phyloP scores from a whole-genome alignment of 2,888 invertebrate genomes.

The Eilema griseolum region DNA sequence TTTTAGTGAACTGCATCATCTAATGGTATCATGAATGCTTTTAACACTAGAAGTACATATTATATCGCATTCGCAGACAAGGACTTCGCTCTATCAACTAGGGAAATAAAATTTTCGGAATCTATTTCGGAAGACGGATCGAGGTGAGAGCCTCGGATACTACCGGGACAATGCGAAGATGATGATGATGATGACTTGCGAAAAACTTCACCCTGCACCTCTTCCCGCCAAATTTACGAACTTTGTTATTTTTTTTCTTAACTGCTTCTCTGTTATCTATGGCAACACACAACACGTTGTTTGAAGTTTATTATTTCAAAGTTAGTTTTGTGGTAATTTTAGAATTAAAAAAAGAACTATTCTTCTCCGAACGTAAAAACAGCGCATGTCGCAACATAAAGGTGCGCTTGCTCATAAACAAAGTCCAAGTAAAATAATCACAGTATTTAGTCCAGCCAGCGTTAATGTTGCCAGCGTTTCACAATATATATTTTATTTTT shows the following conservation, averaged over 20 bases:
- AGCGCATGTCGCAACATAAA: slow-evolving; percentile 56
- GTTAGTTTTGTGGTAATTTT: slow-evolving; percentile 3
- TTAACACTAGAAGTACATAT: too few species aligned
- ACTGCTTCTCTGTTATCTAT: neutral
- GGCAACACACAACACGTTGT: neutral
- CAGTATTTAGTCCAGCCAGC: slow-evolving; percentile 41
- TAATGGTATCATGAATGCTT: too few species aligned
- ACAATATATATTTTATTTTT: slow-evolving; percentile 67
- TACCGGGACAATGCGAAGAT: too few species aligned
- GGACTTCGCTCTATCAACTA: too few species aligned
- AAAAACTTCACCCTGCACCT: neutral
- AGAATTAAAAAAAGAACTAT: slow-evolving; percentile 13
- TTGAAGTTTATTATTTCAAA: neutral
- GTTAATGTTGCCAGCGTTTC: slow-evolving; percentile 58
- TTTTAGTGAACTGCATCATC: too few species aligned
- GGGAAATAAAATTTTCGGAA: too few species aligned
- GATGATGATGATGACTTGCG: too few species aligned
- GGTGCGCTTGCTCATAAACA: slow-evolving; percentile 52
- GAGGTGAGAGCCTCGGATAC: too few species aligned
- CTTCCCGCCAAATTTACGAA: neutral
- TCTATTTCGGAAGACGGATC: too few species aligned
- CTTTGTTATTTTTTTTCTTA: neutral
- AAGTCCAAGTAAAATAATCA: slow-evolving; percentile 45
- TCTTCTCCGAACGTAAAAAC: slow-evolving; percentile 14
- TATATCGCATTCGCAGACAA: too few species aligned